Conservation (phyloP, 2,113 vertebrate species). For the Leptodactylus fuscus region DNA sequence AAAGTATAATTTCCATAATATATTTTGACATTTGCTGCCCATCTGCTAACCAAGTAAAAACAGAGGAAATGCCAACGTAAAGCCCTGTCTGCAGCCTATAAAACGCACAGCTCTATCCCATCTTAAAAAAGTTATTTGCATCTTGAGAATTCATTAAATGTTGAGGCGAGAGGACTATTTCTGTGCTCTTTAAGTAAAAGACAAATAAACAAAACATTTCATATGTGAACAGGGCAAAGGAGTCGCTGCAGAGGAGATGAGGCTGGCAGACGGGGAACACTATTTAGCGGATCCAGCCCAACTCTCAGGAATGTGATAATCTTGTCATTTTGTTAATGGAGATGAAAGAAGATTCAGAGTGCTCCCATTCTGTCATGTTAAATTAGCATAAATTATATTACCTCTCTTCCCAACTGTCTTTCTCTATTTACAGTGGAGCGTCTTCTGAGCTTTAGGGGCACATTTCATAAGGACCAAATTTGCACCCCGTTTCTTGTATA, state of each 20-base stretch:
- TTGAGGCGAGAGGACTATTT: background rate
- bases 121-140: constrained; percentile 16
- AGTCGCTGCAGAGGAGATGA: background rate
- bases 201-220: constrained; percentile 3
- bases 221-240: background rate
- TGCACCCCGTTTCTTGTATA: background rate
- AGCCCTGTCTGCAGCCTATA: background rate
- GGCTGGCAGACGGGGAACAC: background rate
- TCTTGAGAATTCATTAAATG: background rate
- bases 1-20: background rate
- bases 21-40: constrained; percentile 34
- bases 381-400: constrained; percentile 50
- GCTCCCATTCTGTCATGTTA: constrained; percentile 55
- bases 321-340: constrained; percentile 47
- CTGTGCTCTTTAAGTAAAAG: background rate
- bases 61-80: constrained; percentile 11
- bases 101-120: background rate
- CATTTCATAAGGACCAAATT: constrained; percentile 4
- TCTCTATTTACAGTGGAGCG: constrained; percentile 18
- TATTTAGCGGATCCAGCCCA: background rate
- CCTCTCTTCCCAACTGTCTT: constrained; percentile 50
- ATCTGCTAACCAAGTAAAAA: constrained; percentile 20
- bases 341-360: constrained; percentile 31
- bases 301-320: constrained; percentile 43
- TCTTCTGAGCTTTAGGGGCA: constrained; percentile 27